phyloP scores from a whole-genome alignment of 2,797 vertebrate species.

The Macropus fuliginosus region DNA sequence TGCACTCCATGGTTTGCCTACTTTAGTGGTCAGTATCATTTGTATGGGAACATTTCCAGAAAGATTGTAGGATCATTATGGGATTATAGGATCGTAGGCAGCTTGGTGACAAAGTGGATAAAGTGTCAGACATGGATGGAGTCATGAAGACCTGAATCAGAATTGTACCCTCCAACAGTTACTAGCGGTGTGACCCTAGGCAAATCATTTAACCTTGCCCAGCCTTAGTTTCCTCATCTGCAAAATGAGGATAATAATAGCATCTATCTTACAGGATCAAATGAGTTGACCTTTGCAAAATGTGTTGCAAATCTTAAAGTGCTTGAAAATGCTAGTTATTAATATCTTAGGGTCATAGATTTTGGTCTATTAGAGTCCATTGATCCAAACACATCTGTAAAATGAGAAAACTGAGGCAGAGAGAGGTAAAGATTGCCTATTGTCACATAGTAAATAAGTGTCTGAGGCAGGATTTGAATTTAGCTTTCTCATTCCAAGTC shows the following conservation, averaged over 20 bases:
- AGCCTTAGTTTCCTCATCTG: neutral
- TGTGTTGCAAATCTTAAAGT: neutral
- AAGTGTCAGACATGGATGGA: neutral
- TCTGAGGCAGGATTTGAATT: neutral
- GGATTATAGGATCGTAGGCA: neutral
- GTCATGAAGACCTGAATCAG: neutral
- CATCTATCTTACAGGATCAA: neutral
- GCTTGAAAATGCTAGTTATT: neutral
- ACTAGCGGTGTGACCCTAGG: neutral
- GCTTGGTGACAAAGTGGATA: neutral
- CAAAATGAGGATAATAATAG: neutral
- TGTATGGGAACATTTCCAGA: neutral
- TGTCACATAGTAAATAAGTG: neutral
- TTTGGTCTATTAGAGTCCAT: neutral
- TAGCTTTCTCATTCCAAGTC: neutral
- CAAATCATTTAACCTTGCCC: neutral
- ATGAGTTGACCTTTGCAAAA: neutral
- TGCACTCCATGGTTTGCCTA: neutral
- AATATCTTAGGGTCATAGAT: neutral
- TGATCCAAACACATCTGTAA: neutral
- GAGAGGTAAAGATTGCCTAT: neutral
- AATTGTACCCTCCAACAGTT: neutral
- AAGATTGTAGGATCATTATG: neutral
- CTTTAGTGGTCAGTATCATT: neutral
- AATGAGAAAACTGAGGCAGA: neutral